Conservation (phyloP, 1,140 invertebrate species). For the Heterodera schachtii region DNA sequence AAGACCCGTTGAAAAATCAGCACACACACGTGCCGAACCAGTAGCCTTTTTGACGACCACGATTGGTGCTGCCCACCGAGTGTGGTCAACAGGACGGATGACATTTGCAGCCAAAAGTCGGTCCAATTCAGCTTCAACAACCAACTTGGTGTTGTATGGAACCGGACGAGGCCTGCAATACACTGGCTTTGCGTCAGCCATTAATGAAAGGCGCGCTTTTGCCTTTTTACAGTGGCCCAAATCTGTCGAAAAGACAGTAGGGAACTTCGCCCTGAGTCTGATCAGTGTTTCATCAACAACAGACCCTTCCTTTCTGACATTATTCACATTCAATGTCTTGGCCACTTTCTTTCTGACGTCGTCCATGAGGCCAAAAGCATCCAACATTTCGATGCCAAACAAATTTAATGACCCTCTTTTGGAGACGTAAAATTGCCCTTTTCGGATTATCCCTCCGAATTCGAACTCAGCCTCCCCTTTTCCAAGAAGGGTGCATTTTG, state of each 20-base stretch:
- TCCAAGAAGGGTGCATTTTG: no score
- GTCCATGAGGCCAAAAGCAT: background rate
- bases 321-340: background rate
- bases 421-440: no score
- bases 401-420: no score
- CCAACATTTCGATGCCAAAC: background rate
- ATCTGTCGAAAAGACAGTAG: constrained; percentile 13
- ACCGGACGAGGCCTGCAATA: constrained; percentile 53
- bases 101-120: constrained; percentile 39
- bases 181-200: constrained; percentile 26
- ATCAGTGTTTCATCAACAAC: background rate
- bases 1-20: constrained; percentile 44
- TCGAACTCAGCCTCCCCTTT: no score
- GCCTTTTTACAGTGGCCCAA: constrained; percentile 33
- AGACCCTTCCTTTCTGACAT: background rate
- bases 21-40: constrained; percentile 13
- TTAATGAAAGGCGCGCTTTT: constrained; percentile 33
- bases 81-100: constrained; percentile 53
- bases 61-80: constrained; percentile 67
- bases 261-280: constrained; percentile 23
- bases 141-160: constrained; percentile 42
- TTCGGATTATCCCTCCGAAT: no score
- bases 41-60: constrained; percentile 4
- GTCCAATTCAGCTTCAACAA: constrained; percentile 59
- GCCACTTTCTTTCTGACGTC: background rate